Base-by-base conservation (phyloP, 2,888 invertebrate genomes). In the Sclerodermus sp. region DNA sequence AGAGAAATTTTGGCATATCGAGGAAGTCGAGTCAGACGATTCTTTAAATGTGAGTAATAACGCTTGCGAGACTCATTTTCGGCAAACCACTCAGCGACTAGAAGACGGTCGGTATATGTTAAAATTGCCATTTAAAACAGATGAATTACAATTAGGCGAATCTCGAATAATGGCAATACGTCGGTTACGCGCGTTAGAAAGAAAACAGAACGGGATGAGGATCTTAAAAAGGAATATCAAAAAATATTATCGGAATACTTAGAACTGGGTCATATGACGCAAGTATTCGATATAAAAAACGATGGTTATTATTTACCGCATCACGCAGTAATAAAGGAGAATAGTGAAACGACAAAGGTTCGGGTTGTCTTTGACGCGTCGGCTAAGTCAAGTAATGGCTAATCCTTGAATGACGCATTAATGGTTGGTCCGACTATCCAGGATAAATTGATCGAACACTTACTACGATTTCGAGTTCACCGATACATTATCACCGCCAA, bases 301-400 rank as follows among this genome's bases (percentile, higher is more conserved):
- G 32, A 10, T 10, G 49, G 31, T 2, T 52, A 42, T 45, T 44
- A 44, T 32, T 16, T 49, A 10, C 43, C 49, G 6, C 49, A 39
- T 18, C 49, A 49, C 30, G 32, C 39, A 16, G 44, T 49, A 12
- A 32, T 49, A 14, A 49, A 44, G 15, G 12, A 13, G 13, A 15
- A 13, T 6, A 49, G 39, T 15, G 6, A 16, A 9, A 44, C 49
- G 1, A 44, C 39, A 13, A 43, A 44, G 15, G n/a, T 31, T 1
- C 23, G 49, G 16, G 49, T 49, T 9, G 49, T 44, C n/a, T 49
- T 49, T 32, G 41, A 49, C 30, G 44, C 31, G 6, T 43, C 49
- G 3, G 40, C 43, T 6, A 44, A 30, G 9, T 13, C 29, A 9
- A 14, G 4, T 3, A 6, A 3, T 2, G 42, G 42, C 3, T 18